Base-by-base conservation (phyloP, 2,888 invertebrate species). In the Macrosiphum euphorbiae region DNA sequence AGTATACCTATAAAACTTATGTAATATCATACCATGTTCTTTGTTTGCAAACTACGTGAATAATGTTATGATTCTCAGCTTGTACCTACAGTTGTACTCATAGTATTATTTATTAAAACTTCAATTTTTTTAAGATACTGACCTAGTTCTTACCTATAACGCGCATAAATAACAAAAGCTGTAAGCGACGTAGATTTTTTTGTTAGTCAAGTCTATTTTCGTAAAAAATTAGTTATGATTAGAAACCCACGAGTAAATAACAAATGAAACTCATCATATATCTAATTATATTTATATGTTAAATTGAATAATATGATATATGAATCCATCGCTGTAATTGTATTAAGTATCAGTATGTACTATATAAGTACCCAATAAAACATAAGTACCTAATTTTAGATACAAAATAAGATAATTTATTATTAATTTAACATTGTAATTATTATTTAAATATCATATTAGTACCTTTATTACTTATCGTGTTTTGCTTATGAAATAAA, bases 81-180 rank as follows among this genome's bases (percentile, higher is more conserved):
- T 55, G 24, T 55, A n/a, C 16, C 13, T 52, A 52, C 35, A 24
- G n/a, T 47, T 47, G 8, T 44, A 67, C 16, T 1, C 24, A 50
- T 13, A 47, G n/a, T 50, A 35, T 78, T 47, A 90, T 90, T 67
- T 90, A 90, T 47, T 78, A 78, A 78, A 35, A 78, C 20, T 78
- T 78, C 78, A 78, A 78, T 78, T 78, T 41, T 67, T 78, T 78
- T 78, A 78, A 78, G 35, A 20, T 20, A 35, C 20, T 20, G 35
- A 20, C 35, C 35, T 78, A 35, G 78, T 78, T 67, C 8, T 20
- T 78, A 35, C 20, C 20, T 35, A 20, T 41, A 78, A 78, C 7
- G 20, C 78, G 8, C 78, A 78, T 78, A 78, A 78, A 78, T 78
- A 35, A 78, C 78, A 78, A 78, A 35, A 78, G 35, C 78, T 78